Evolutionary conservation across 2,797 vertebrate genomes (phyloP), one percentile per base, ranked within the genome.

Genomic region (Strix occidentalis): DNA sequence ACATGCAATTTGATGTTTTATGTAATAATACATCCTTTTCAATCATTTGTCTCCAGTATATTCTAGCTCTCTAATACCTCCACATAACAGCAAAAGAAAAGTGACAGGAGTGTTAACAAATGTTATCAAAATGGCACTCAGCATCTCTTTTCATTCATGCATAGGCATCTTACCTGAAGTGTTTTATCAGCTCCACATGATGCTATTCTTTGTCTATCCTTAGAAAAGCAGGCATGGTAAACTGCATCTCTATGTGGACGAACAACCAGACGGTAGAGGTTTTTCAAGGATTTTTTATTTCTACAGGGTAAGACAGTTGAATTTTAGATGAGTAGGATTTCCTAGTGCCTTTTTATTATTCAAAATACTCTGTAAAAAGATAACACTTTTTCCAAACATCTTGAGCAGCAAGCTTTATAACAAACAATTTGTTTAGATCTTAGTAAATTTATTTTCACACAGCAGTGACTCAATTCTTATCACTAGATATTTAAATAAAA

Each of bases 181-280:
- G 97, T 99, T 97, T 98, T 99, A 98, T 98, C 98, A 94, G 98
- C 98, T 84, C 99, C 99, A 97, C 99, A 99, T 37, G 99, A 99
- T 85, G 99, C 99, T 60, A 99, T 98, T 97, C 98, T 99, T 89
- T 98, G 94, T 74, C 98, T 99, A 37, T 99, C 98, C 50, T 98
- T 98, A 74, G 99, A 99, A 98, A 99, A 99, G 96, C 99, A 99
- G 68, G 99, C 99, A 19, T 99, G 98, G 97, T 99, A 99, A 93
- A 99, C 97, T 57, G 99, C 98, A 96, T 99, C 99, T 97, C 98
- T 99, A 43, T 99, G 99, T 16, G 99, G 99, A 81, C 99, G 99
- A 92, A 99, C 98, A 91, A 99, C 99, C 96, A 99, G 97, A 43
- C 97, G 99, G 71, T 98, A 99, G 91, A 99, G 98, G 91, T 98